Evolutionary conservation across 1,140 invertebrate genomes (phyloP).

Genomic region (Oppia nitens): DNA sequence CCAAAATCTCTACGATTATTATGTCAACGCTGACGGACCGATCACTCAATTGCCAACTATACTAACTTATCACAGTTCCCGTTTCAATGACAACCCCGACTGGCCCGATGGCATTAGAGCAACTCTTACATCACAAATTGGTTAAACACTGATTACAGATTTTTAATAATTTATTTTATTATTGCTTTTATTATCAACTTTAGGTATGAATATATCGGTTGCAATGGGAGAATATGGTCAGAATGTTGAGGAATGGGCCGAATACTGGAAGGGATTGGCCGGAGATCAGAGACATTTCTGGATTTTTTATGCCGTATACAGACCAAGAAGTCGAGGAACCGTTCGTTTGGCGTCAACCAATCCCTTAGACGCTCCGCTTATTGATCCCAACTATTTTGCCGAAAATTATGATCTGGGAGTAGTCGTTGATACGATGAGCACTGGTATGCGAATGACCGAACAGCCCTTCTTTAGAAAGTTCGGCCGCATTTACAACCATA

Average conservation of each 20-base stretch:
- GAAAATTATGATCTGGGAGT: slow-evolving; percentile 40
- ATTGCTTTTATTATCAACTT: not conserved
- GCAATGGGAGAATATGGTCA: not conserved
- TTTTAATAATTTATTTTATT: not conserved
- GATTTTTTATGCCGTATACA: slow-evolving; percentile 11
- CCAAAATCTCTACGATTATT: slow-evolving; percentile 11
- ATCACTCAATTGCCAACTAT: slow-evolving; percentile 10
- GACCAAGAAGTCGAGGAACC: slow-evolving; percentile 41
- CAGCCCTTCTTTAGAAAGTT: slow-evolving; percentile 1
- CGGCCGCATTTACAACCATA: slow-evolving; percentile 20
- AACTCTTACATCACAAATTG: not conserved
- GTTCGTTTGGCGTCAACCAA: slow-evolving; percentile 34
- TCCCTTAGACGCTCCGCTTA: slow-evolving; percentile 52
- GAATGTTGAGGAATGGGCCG: slow-evolving; percentile 2
- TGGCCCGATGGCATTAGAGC: slow-evolving; percentile 12
- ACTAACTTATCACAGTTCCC: slow-evolving; percentile 11
- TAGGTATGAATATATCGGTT: not conserved
- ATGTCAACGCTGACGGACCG: slow-evolving; percentile 5
- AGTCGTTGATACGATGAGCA: slow-evolving; percentile 15
- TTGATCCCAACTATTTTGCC: slow-evolving; percentile 59
- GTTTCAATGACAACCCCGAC: slow-evolving; percentile 10
- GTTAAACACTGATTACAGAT: not conserved
- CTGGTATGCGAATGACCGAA: slow-evolving; percentile 11
- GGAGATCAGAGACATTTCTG: slow-evolving; percentile 12
- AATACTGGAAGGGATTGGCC: not conserved